phyloP scores from a whole-genome alignment of 2,113 vertebrate genomes.

The Gobiocypris rarus region DNA sequence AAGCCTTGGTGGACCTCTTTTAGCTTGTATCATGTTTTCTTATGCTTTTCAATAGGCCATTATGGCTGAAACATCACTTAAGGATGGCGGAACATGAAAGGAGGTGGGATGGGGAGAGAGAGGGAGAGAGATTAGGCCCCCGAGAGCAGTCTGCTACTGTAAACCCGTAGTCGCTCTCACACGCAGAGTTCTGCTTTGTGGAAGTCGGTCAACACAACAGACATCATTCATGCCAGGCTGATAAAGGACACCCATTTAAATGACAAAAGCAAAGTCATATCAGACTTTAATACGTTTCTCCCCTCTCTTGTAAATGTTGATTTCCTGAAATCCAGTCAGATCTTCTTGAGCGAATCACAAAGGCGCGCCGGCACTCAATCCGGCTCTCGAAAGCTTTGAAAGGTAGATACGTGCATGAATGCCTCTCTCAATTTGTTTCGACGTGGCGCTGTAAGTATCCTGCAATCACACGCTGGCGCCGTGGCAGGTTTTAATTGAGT shows the following conservation, averaged over 20 bases:
- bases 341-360: constrained; percentile 74
- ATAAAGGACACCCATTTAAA: constrained; percentile 76
- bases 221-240: constrained; percentile 66
- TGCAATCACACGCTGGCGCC: constrained; percentile 75
- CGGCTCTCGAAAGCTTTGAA: constrained; percentile 78
- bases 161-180: constrained; percentile 59
- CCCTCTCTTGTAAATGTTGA: constrained; percentile 57
- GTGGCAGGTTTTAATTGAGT: constrained; percentile 86
- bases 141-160: constrained; percentile 67
- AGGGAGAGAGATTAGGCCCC: constrained; percentile 68
- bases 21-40: constrained; percentile 67
- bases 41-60: constrained; percentile 69
- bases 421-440: constrained; percentile 83
- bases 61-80: constrained; percentile 69
- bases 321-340: constrained; percentile 62
- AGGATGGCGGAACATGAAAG: constrained; percentile 70
- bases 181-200: constrained; percentile 48
- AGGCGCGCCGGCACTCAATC: constrained; percentile 77
- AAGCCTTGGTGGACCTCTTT: constrained; percentile 61
- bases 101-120: constrained; percentile 48
- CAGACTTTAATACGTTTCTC: constrained; percentile 69
- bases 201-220: constrained; percentile 69
- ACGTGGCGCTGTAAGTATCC: constrained; percentile 75
- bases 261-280: constrained; percentile 80
- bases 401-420: constrained; percentile 79